Evolutionary conservation across 2,888 invertebrate genomes (phyloP), one percentile per base, ranked within the genome.

Genomic region (Macropis europaea): DNA sequence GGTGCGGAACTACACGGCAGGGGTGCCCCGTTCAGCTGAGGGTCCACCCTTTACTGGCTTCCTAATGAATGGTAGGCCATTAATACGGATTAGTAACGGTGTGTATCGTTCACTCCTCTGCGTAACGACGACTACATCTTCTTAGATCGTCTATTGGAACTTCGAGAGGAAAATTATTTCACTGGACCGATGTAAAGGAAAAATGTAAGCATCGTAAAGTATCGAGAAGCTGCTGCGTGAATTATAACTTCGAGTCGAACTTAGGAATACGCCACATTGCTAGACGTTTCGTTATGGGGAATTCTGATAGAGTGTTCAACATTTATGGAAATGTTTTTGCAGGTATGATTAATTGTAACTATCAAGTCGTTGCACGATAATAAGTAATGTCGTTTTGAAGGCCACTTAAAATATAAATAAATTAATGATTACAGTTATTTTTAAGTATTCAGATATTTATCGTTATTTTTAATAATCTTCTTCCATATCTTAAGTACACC

Each of bases 1-100:
- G 79, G 77, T 79, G 79, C 66, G 60, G 68, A 67, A 60, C 66
- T 79, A 73, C 79, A 60, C 22, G 45, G 54, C 52, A 43, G 6
- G 40, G 56, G 64, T 48, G 57, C 28, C 67, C 62, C 59, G 19
- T 48, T 17, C 30, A 22, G 24, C 52, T 13, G 40, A 60, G 57
- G 40, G 9, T n/a, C 43, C 19, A 48, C 64, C 74, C 70, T 74
- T 64, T 61, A 59, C 81, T 76, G 76, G 69, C 78, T 81, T 74
- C 57, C 79, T 77, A 81, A 81, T 79, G 74, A 81, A 79, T 77
- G 70, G 74, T 52, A 6, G 50, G 26, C 68, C 61, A 81, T 80
- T 81, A 81, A 80, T 80, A 68, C 71, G 66, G 68, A 81, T 76
- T 81, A 73, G 63, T 30, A 32, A 54, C 59, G 52, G 59, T 68